Conservation (phyloP, 2,797 vertebrate genomes). For the Echeneis naucrates region DNA sequence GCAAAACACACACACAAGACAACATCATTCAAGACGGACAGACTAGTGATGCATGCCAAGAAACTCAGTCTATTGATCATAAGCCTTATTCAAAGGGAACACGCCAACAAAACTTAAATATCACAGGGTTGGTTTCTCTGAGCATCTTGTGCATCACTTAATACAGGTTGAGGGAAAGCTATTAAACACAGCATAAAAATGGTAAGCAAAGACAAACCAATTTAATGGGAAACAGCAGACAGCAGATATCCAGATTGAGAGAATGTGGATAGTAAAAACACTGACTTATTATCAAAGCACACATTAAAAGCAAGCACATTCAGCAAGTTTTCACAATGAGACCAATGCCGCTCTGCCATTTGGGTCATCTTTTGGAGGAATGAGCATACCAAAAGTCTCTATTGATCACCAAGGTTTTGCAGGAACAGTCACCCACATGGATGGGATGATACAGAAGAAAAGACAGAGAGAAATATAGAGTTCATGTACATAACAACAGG, state of each 20-base stretch:
- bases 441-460: slow-evolving; percentile 88
- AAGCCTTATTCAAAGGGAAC: slow-evolving; percentile 46
- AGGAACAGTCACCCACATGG: slow-evolving; percentile 93
- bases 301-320: slow-evolving; percentile 72
- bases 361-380: slow-evolving; percentile 85
- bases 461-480: slow-evolving; percentile 81
- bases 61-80: slow-evolving; percentile 56
- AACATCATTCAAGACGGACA: slow-evolving; percentile 66
- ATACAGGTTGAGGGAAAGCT: slow-evolving; percentile 77
- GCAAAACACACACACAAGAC: slow-evolving; percentile 77
- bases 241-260: slow-evolving; percentile 90
- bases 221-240: slow-evolving; percentile 80
- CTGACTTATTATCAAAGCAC: slow-evolving; percentile 73
- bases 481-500: slow-evolving; percentile 80
- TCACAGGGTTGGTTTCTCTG: slow-evolving; percentile 45
- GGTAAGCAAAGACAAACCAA: slow-evolving; percentile 86
- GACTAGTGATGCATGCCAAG: slow-evolving; percentile 81
- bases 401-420: slow-evolving; percentile 92
- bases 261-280: slow-evolving; percentile 78
- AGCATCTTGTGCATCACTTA: slow-evolving; percentile 80
- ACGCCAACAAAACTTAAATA: slow-evolving; percentile 47
- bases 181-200: slow-evolving; percentile 75
- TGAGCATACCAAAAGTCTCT: slow-evolving; percentile 95
- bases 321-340: slow-evolving; percentile 62
- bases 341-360: slow-evolving; percentile 81